phyloP scores from a whole-genome alignment of 2,113 vertebrate genomes.

The Myxocyprinus asiaticus region DNA sequence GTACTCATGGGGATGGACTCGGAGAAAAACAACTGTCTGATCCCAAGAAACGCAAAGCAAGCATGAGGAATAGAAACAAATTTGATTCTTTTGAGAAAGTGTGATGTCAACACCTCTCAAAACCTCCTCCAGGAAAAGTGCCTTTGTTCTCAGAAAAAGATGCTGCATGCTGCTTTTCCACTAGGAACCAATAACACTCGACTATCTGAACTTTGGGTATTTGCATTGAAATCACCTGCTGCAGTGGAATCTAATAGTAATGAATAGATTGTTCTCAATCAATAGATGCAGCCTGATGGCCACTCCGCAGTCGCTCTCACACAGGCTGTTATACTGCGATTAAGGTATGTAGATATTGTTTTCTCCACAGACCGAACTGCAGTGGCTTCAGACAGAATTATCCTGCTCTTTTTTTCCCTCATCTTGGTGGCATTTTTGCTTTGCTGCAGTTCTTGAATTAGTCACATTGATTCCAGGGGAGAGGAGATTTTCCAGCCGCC shows the following conservation, averaged over 20 bases:
- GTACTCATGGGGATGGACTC: background rate
- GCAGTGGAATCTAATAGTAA: conserved; percentile 36
- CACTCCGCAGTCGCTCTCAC: conserved; percentile 8
- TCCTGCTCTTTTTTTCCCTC: conserved; percentile 7
- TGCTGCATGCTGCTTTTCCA: background rate
- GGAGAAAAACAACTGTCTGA: conserved; percentile 31
- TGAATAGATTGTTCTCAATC: conserved; percentile 46
- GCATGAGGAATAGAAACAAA: background rate
- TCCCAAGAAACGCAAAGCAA: conserved; percentile 3
- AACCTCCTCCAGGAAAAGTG: conserved; percentile 11
- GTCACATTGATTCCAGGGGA: conserved; percentile 36
- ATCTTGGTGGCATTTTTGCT: conserved; percentile 23
- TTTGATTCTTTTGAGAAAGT: conserved; percentile 22
- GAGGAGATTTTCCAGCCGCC: conserved; percentile 62
- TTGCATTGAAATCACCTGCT: conserved; percentile 39
- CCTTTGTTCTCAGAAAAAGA: conserved; percentile 10
- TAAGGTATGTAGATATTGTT: background rate
- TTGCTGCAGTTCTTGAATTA: conserved; percentile 45
- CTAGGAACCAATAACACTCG: background rate
- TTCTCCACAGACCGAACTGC: background rate
- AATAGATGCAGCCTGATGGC: conserved; percentile 10
- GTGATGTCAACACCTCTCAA: conserved; percentile 20
- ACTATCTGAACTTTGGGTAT: conserved; percentile 1
- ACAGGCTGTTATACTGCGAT: conserved; percentile 17
- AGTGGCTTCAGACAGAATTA: conserved; percentile 12